Base-by-base conservation (phyloP, 2,888 invertebrate species). In the Eupithecia pulchellata region DNA sequence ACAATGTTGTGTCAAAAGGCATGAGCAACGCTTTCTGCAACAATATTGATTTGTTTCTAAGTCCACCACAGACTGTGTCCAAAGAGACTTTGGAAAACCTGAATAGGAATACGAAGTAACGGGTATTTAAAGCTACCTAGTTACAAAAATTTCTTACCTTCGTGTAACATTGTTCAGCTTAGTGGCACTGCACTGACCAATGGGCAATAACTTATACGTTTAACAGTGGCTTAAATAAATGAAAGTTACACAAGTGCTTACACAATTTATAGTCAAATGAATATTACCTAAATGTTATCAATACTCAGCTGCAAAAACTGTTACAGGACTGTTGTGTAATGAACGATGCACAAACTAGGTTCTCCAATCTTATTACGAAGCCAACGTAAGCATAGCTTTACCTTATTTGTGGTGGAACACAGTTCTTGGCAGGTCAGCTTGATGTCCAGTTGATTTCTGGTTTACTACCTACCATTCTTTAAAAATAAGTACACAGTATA, bases 251-350 rank as follows among this genome's bases (percentile, higher is more conserved):
- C 67, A 65, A 72, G 57, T 55, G 60, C 66, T 72, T 69, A 64
- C 69, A 69, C 66, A 62, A 64, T 64, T 57, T 39, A 47, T 3
- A 68, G 65, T 69, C 52, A 71, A 73, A 75, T 66, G 36, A 36
- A 66, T 68, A 63, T 73, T 70, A 69, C 70, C 68, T 68, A 64
- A 73, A 73, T 69, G 66, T 69, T 72, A 70, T 67, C 66, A 67
- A 64, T 69, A 39, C 55, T 57, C 61, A 27, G 47, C 25, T 52
- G 61, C 52, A 29, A 66, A 39, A 52, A 42, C 61, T 64, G 71
- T 68, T 65, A 57, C 65, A 62, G 62, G 34, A 68, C 14, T 63
- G 36, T 68, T 72, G 68, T 66, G 57, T 65, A 72, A 72, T 65
- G 29, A 72, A 72, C 62, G 29, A 68, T 66, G 52, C 11, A 60